Evolutionary conservation across 2,113 vertebrate genomes (phyloP).

Genomic region (Trogon surrucura): DNA sequence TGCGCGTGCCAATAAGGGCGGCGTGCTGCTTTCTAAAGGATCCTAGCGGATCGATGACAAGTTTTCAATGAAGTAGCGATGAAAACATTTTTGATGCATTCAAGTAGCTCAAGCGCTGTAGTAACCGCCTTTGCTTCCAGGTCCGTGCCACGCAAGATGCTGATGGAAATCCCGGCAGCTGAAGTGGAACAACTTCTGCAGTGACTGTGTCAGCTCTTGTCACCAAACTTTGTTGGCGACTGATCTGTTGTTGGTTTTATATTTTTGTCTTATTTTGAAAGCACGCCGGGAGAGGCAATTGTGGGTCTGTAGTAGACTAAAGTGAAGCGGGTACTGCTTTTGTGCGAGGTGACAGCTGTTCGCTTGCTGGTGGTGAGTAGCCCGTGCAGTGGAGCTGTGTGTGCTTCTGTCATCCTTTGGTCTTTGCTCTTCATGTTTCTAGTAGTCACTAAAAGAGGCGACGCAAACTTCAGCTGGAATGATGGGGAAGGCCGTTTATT

Average conservation of each 20-base stretch:
- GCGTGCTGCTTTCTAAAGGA: background rate
- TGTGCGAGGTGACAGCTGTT: background rate
- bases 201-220: background rate
- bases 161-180: background rate
- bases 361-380: background rate
- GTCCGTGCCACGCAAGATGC: background rate
- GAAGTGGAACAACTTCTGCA: background rate
- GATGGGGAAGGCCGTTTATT: background rate
- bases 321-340: background rate
- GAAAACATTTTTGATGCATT: background rate
- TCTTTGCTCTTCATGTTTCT: background rate
- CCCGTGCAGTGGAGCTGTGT: background rate
- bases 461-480: background rate
- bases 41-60: background rate
- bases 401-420: background rate
- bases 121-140: background rate
- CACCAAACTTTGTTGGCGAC: background rate
- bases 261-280: background rate
- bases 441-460: background rate
- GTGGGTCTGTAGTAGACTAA: background rate
- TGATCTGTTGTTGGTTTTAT: background rate
- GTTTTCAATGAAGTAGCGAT: background rate
- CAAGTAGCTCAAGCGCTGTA: too few species aligned
- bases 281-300: background rate
- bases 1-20: background rate